Evolutionary conservation across 2,888 invertebrate species (phyloP), one percentile per base, ranked within the genome.

Genomic region (Mesorhabditis belari): DNA sequence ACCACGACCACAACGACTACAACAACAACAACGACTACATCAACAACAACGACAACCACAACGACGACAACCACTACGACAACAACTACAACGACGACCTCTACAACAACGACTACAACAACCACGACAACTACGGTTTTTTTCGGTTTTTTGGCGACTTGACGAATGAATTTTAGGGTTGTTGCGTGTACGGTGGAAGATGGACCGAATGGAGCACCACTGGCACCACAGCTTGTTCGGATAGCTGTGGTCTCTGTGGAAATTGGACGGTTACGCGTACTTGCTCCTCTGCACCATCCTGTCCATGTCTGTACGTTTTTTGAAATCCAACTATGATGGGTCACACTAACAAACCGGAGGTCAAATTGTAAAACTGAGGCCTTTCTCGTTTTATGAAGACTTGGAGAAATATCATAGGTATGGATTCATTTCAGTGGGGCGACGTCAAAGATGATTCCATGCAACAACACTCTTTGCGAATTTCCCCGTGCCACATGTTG

Each of bases 221-320:
- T 2, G n/a, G n/a, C n/a, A 57, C 57, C 21, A 25, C 24, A 17
- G 55, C 54, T 17, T 69, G 67, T 35, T 60, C 57, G 26, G 67
- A 65, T 26, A 65, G 63, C 9, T 69, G 69, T 55, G 70, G 69
- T 25, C 62, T 62, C 52, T 70, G 70, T 28, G 67, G 67, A 60
- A 56, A 52, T 4, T 57, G 55, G 17, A 63, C 65, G 3, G 55
- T 51, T 17, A 58, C 65, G 6, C 55, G 71, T 35, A 55, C 59
- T 17, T 71, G 71, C 52, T 21, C 63, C 2, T 67, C 67, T 3
- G 59, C 49, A 5, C 63, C 56, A 17, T 52, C 44, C 3, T 70
- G 71, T 49, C 44, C 64, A 0, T 71, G 71, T 67, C 57, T 60
- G 71, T 69, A 51, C 28, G 58, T 28, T 49, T 17, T 5, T 9